Base-by-base conservation (phyloP, 1,140 invertebrate genomes). In the Zophobas atratus region DNA sequence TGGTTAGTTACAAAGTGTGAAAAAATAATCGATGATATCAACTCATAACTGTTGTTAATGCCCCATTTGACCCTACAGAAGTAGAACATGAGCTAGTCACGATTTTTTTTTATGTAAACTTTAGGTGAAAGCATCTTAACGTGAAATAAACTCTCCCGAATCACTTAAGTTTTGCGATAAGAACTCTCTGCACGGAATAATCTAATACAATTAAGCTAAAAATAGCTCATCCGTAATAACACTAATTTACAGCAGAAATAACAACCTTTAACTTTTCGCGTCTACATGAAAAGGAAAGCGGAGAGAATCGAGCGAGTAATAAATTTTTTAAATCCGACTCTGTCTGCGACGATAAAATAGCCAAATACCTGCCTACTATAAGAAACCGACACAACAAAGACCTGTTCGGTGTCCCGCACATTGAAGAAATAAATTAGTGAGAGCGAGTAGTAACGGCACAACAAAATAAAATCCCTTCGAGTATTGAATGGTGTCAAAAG, bases 401-500 rank as follows among this genome's bases (percentile, higher is more conserved):
- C 60, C 60, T 67, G 60, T 67, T 67, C 60, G 38, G 6, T 67
- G 60, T 67, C 60, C 55, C 35, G 55, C 1, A 57, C 55, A 57
- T 36, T 41, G 60, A 41, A 67, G 60, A 67, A 67, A 67, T 67
- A 67, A 67, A 67, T 67, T 67, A 67, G 60, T 67, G 60, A 43
- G 60, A 67, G 38, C 39, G 60, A 8, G 36, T 67, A 46, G 39
- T 41, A 39, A 38, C 60, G 60, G 39, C 38, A 67, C 32, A 63
- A 67, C 60, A 67, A 41, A 67, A 67, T 67, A 67, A 67, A 67
- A 67, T 67, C 60, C 57, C 60, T 67, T 67, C 41, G 43, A 39
- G 71, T 56, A 73, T 56, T 56, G 71, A 73, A 41, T 55, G 71
- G 71, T 73, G 71, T 56, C 49, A 56, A 39, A 73, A 73, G 39